A percentile compares a stretch with the other conserved stretches of the same genome.
phyloP scores from a whole-genome alignment of 2,888 invertebrate species.

The Perdita meconis region DNA sequence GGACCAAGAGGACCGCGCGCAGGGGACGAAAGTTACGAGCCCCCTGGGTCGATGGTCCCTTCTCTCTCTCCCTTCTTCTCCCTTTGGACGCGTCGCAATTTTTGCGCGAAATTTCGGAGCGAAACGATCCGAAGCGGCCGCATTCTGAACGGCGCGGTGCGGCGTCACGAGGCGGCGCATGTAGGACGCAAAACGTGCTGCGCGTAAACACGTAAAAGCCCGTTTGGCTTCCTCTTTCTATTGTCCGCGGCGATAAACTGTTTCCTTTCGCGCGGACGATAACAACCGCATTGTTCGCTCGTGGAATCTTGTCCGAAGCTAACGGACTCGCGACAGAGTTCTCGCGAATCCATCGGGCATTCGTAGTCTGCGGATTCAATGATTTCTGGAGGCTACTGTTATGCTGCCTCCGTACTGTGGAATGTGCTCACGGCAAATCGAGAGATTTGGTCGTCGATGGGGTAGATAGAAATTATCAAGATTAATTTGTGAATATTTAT shows the following conservation, averaged over 20 bases:
- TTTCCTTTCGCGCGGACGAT: conserved; percentile 61
- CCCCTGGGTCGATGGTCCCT: too few species aligned
- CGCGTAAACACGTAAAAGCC: conserved; percentile 36
- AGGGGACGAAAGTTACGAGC: background rate
- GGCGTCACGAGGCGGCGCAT: conserved; percentile 25
- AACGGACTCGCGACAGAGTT: conserved; percentile 14
- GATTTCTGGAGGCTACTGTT: background rate
- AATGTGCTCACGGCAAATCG: too few species aligned
- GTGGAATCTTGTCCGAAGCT: conserved; percentile 25
- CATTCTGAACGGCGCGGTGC: too few species aligned
- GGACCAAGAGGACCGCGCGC: too few species aligned
- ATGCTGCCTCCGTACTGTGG: too few species aligned
- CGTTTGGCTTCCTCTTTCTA: conserved; percentile 56
- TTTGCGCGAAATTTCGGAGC: background rate
- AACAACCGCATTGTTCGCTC: conserved; percentile 46
- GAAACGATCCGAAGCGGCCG: conserved; percentile 2
- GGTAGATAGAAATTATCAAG: too few species aligned
- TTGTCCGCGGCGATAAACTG: conserved; percentile 62
- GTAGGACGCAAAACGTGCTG: conserved; percentile 34
- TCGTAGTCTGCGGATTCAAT: background rate
- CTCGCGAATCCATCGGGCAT: too few species aligned
- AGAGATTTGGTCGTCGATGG: too few species aligned
- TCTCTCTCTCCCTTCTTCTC: too few species aligned
- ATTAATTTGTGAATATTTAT: too few species aligned
- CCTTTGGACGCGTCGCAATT: background rate